Evolutionary conservation across 2,888 invertebrate genomes (phyloP).

Genomic region (Xestobium rufovillosum): DNA sequence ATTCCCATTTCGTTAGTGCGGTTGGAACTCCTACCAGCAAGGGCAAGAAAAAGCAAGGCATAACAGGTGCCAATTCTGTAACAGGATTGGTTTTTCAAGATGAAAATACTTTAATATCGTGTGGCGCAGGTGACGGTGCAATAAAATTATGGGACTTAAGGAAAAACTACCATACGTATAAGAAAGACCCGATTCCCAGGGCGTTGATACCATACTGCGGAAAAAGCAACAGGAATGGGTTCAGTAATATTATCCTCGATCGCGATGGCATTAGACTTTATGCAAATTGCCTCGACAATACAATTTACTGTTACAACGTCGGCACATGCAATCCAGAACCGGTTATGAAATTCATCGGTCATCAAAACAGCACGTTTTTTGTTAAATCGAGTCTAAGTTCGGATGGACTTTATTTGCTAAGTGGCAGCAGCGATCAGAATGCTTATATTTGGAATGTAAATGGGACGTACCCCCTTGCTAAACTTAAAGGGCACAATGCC

Average conservation of each 20-base stretch:
- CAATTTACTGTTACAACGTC: constrained; percentile 79
- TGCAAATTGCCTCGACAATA: constrained; percentile 81
- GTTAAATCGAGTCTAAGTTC: constrained; percentile 76
- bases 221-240: constrained; percentile 61
- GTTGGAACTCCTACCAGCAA: constrained; percentile 47
- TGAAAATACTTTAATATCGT: constrained; percentile 68
- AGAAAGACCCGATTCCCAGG: constrained; percentile 63
- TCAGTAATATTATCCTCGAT: constrained; percentile 71
- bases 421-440: constrained; percentile 81
- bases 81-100: constrained; percentile 81
- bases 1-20: constrained; percentile 51
- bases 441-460: constrained; percentile 81
- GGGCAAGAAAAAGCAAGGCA: constrained; percentile 26
- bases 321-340: constrained; percentile 61
- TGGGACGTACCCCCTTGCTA: constrained; percentile 57
- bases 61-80: constrained; percentile 61
- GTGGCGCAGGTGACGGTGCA: constrained; percentile 79
- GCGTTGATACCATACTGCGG: constrained; percentile 68
- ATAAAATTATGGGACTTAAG: constrained; percentile 75
- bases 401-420: constrained; percentile 72
- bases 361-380: constrained; percentile 75
- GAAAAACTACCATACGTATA: constrained; percentile 65
- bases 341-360: constrained; percentile 59
- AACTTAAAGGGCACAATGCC: constrained; percentile 67
- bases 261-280: constrained; percentile 61